phyloP scores from a whole-genome alignment of 2,113 vertebrate genomes.

The Psephotus haematonotus region DNA sequence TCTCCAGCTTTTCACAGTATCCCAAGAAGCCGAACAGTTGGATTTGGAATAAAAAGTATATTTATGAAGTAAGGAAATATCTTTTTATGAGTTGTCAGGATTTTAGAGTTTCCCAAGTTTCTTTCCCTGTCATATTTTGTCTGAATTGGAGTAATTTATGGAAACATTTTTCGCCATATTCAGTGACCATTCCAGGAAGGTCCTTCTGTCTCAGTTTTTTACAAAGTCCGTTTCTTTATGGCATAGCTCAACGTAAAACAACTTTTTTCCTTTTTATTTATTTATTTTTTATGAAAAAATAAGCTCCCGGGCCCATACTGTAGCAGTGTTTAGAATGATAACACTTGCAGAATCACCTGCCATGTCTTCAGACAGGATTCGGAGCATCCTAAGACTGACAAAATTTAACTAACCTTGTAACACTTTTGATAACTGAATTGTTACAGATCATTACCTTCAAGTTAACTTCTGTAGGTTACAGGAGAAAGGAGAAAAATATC shows the following conservation, averaged over 20 bases:
- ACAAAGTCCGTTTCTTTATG: neutral
- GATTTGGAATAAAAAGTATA: neutral
- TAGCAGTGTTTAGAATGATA: neutral
- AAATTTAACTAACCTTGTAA: neutral
- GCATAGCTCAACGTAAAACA: neutral
- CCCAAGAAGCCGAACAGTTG: neutral
- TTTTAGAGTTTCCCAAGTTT: neutral
- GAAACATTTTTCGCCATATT: neutral
- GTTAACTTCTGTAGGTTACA: neutral
- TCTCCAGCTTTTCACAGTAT: neutral
- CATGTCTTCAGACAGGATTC: neutral
- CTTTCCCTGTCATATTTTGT: neutral
- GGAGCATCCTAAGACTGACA: neutral
- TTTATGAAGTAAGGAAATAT: neutral
- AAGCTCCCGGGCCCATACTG: fast-evolving
- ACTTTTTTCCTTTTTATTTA: neutral
- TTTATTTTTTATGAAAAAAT: neutral
- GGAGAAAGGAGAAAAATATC: neutral
- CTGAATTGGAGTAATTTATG: neutral
- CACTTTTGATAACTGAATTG: neutral
- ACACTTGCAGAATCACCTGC: neutral
- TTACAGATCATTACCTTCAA: neutral
- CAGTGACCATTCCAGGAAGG: neutral
- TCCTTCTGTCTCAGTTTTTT: neutral
- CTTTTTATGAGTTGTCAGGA: neutral